Evolutionary conservation across 2,113 vertebrate genomes (phyloP), one percentile per base, ranked within the genome.

Genomic region (Corapipo altera): DNA sequence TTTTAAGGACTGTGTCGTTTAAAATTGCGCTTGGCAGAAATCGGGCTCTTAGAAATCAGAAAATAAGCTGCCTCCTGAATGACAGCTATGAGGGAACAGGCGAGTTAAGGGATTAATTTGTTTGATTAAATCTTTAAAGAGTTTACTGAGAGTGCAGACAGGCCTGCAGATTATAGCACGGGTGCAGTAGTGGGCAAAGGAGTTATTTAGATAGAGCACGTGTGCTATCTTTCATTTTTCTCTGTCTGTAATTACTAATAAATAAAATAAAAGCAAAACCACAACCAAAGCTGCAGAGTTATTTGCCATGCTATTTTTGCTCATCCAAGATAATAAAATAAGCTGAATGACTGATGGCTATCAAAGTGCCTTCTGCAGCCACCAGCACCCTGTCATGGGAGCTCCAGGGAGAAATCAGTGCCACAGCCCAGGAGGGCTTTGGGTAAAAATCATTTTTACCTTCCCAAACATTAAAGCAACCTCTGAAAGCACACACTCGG

Each of bases 51-150:
- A 28, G 93, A 85, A 94, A 94, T 72, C 4, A 11, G 80, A 80
- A 96, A 94, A 86, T 91, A 91, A 96, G 91, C 91, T 84, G 83
- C 85, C 72, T 89, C 75, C 79, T 96, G 95, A 96, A 74, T 88
- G 92, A 88, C 93, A 88, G 82, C 89, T 95, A 28, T 0, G 28
- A 75, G 73, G 93, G 76, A 97, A 54, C 2, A 5, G 86, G 58
- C 2, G 2, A 94, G 88, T 74, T 93, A 87, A 71, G 70, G 79
- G 92, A 93, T 96, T 93, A 92, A 96, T 95, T 96, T 96, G 80
- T 95, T 94, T 96, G 88, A 96, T 95, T 96, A 95, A 92, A 96
- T 94, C 96, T 96, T 96, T 97, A 95, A 95, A 96, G 93, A 95
- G 93, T 97, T 95, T 92, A 81, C 88, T 88, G 90, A 88, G 82